phyloP scores from a whole-genome alignment of 2,888 invertebrate genomes.

The Cerastis rubricosa region DNA sequence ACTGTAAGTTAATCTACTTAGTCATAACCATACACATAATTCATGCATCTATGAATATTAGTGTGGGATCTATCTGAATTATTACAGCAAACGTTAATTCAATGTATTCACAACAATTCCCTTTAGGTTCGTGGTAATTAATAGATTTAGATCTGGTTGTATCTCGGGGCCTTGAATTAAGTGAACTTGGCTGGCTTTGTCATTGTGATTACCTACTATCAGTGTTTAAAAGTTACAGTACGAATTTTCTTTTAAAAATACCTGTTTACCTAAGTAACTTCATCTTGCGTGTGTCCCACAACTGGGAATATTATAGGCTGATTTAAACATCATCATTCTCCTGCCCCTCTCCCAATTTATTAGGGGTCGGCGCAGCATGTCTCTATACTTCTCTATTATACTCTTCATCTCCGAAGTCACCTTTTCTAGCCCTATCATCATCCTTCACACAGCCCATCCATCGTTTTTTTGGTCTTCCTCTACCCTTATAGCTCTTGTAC shows the following conservation, averaged over 20 bases:
- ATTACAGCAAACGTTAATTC: conserved; percentile 39
- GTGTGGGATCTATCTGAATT: conserved; percentile 36
- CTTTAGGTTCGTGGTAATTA: conserved; percentile 35
- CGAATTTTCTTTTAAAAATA: neutral
- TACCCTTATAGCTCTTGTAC: too few species aligned
- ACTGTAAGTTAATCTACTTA: conserved; percentile 13
- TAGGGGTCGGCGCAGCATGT: too few species aligned
- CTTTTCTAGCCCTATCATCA: too few species aligned
- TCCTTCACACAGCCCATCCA: too few species aligned
- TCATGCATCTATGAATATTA: conserved; percentile 42
- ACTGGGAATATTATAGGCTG: neutral
- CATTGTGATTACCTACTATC: conserved; percentile 3
- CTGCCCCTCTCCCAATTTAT: too few species aligned
- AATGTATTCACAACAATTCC: conserved; percentile 57
- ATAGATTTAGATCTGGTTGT: conserved; percentile 46
- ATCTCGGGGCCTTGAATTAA: conserved; percentile 39
- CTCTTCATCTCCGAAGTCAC: too few species aligned
- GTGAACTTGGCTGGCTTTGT: conserved; percentile 6
- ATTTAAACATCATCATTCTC: too few species aligned
- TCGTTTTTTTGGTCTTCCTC: too few species aligned
- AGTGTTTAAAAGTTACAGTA: neutral
- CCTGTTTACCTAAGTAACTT: neutral
- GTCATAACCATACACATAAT: conserved; percentile 11
- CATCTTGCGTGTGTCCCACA: neutral
- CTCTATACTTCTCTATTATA: too few species aligned